phyloP scores from a whole-genome alignment of 2,113 vertebrate genomes.

The Pollachius pollachius region DNA sequence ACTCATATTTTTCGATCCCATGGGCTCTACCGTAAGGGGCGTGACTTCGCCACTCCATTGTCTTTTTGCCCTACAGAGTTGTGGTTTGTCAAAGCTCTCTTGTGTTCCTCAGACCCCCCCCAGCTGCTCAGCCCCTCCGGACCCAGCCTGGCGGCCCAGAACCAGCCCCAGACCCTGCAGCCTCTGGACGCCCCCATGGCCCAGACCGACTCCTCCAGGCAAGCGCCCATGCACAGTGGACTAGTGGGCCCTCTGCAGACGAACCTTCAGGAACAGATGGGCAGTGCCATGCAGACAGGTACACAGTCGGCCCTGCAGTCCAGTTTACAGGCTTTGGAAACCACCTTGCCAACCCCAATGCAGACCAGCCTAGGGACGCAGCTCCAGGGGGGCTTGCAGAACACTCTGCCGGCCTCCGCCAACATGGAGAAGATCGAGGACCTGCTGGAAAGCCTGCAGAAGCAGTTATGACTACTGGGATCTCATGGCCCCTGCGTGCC shows the following conservation, averaged over 20 bases:
- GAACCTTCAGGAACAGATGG: conserved; percentile 61
- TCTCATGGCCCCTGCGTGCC: conserved; percentile 55
- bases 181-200: conserved; percentile 85
- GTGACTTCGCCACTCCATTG: too few relatives aligned
- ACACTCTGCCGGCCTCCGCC: conserved; percentile 70
- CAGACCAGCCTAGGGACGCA: conserved; percentile 31
- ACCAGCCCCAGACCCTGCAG: conserved; percentile 82
- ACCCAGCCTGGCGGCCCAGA: conserved; percentile 80
- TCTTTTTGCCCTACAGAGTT: too few relatives aligned
- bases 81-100: too few relatives aligned
- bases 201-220: conserved; percentile 71
- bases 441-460: conserved; percentile 90
- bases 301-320: conserved; percentile 32
- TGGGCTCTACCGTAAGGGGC: too few relatives aligned
- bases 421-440: conserved; percentile 93
- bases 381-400: conserved; percentile 61
- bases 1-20: too few relatives aligned
- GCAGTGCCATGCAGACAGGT: conserved; percentile 50
- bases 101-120: conserved; percentile 74
- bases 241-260: conserved; percentile 50
- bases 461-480: conserved; percentile 74
- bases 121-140: conserved; percentile 84
- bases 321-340: conserved; percentile 38
- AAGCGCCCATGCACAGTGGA: conserved; percentile 60
- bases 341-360: too few relatives aligned